phyloP scores from a whole-genome alignment of 2,888 invertebrate species.

The Eupithecia inturbata region DNA sequence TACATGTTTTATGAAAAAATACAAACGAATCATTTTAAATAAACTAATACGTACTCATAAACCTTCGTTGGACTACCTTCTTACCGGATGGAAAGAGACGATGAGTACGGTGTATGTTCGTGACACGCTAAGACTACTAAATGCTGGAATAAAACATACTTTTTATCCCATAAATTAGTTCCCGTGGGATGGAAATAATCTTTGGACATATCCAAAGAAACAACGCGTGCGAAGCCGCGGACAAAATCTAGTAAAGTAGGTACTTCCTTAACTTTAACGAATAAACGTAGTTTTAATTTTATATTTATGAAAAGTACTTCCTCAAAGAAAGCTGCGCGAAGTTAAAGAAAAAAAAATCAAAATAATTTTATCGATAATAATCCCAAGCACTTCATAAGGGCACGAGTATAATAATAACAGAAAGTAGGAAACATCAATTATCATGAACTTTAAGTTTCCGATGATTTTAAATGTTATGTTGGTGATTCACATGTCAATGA shows the following conservation, averaged over 20 bases:
- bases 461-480: not conserved
- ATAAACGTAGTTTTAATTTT: too few relatives aligned
- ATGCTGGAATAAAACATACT: not conserved
- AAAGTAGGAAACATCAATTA: conserved; percentile 5
- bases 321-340: not conserved
- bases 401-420: not conserved
- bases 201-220: too few relatives aligned
- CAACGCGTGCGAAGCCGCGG: too few relatives aligned
- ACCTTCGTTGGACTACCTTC: too few relatives aligned
- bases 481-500: not conserved
- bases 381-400: not conserved
- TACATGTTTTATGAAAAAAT: too few relatives aligned
- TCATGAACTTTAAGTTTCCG: not conserved
- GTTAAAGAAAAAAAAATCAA: not conserved
- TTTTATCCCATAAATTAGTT: not conserved
- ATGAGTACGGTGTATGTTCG: too few relatives aligned
- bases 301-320: not conserved
- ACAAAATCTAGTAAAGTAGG: not conserved
- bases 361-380: not conserved
- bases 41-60: too few relatives aligned
- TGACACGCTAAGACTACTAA: too few relatives aligned
- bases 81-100: too few relatives aligned
- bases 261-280: too few relatives aligned
- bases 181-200: not conserved
- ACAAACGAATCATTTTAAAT: too few relatives aligned